Evolutionary conservation across 2,888 invertebrate genomes (phyloP), one percentile per base, ranked within the genome.

Genomic region (Parnassius mnemosyne): DNA sequence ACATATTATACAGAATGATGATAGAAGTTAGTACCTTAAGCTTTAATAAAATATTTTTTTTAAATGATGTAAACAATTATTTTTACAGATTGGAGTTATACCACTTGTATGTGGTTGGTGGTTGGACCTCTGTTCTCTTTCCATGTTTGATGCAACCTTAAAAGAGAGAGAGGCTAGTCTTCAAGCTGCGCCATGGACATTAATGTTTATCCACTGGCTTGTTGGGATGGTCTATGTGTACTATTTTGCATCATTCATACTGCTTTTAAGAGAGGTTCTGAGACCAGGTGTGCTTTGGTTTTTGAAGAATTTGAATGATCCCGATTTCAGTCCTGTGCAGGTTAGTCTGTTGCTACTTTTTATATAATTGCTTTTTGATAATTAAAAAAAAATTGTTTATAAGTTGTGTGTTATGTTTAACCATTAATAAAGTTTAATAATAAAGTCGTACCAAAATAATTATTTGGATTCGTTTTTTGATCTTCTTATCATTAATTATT

Each of bases 151-250:
- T 79, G 97, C 97, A 1, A 96, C 96, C 0, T 92, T 98, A 0
- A 95, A 95, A 79, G 97, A 97, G 78, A 94, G 99, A 49, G 96
- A 98, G 81, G 93, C 94, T 0, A 97, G 97, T 67, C 97, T 99
- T 72, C 94, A 95, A 68, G 93, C 96, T 0, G 98, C 98, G 0
- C 99, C 99, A 0, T 98, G 98, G 73, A 98, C 99, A 0, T 97
- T 98, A 1, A 97, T 99, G 93, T 99, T 99, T 81, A 96, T 99
- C 61, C 99, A 99, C 83, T 99, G 99, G 99, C 94, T 99, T 50
- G 97, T 98, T 9, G 99, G 99, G 64, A 99, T 99, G 98, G 97
- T 97, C 44, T 99, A 98, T 80, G 98, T 99, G 12, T 99, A 99
- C 86, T 99, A 99, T 89, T 99, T 99, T 80, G 99, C 99, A 9